Base-by-base conservation (phyloP, 1,140 invertebrate species). In the Arctopsyche grandis region DNA sequence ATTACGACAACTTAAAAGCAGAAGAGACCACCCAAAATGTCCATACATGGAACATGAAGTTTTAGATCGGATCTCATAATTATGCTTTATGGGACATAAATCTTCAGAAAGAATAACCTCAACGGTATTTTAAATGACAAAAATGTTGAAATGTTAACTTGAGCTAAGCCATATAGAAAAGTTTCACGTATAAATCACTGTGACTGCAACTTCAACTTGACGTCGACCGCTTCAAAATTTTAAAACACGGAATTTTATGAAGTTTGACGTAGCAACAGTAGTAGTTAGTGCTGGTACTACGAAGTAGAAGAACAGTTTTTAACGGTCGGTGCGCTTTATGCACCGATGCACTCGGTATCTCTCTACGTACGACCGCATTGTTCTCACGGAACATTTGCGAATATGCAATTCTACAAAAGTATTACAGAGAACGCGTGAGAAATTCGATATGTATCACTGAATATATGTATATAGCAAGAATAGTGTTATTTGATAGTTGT, bases 381-480 rank as follows among this genome's bases (percentile, higher is more conserved):
- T 66, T 66, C 60, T 66, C 60, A 66, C 60, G 60, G 60, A 29
- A 66, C 24, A 16, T 21, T 21, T 58, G 52, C 60, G 60, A 29
- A 66, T 16, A 52, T 52, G 10, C 48, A 14, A 10, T 3, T 52
- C 48, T 14, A 52, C 48, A 52, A 52, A 46, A 52, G 16, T 52
- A 52, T 52, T 52, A 16, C 48, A 52, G 3, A 52, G 48, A 52
- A 52, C 48, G 48, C 48, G 48, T 52, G 48, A 52, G 48, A 52
- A 3, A 52, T 52, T 52, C 48, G 16, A 52, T 52, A 52, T 52
- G 16, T 16, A 38, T 38, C 29, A 38, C 29, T 38, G 29, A 38
- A 38, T 38, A 38, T 38, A 38, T 7, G 29, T 38, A 38, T 7
- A 38, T 7, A 38, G 48, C 16, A 52, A 52, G 3, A 16, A 10